phyloP scores from a whole-genome alignment of 2,888 invertebrate species.

The Lamellibrachia satsuma region DNA sequence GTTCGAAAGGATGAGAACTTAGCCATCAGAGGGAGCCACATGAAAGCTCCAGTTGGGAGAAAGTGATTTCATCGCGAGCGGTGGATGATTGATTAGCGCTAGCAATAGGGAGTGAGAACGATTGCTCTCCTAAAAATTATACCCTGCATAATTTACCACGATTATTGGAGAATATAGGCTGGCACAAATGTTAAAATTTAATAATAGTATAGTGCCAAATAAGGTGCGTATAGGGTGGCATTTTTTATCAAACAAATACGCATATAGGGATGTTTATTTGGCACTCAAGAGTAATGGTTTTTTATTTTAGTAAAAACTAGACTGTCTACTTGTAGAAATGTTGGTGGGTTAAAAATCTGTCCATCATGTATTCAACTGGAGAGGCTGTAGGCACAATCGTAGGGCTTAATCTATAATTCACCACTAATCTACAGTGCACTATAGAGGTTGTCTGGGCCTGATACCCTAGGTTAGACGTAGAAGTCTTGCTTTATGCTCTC shows the following conservation, averaged over 20 bases:
- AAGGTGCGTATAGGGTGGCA: not conserved
- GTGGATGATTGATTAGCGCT: too few species aligned
- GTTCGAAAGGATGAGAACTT: too few species aligned
- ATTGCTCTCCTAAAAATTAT: too few species aligned
- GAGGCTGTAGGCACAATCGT: not conserved
- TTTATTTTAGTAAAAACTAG: not conserved
- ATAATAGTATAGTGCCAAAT: too few species aligned
- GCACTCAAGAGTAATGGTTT: not conserved
- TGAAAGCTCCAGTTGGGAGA: too few species aligned
- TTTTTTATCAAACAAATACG: not conserved
- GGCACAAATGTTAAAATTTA: too few species aligned
- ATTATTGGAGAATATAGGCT: too few species aligned
- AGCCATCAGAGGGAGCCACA: too few species aligned
- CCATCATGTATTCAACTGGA: not conserved
- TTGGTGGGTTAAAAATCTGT: not conserved
- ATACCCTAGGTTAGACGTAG: not conserved
- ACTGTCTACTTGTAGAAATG: not conserved
- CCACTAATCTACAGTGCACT: not conserved
- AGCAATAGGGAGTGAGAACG: too few species aligned
- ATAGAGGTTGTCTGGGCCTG: not conserved
- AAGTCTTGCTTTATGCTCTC: not conserved
- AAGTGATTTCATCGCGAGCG: too few species aligned
- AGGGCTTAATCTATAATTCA: not conserved
- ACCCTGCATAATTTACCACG: too few species aligned
- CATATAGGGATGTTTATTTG: constrained; percentile 3